These are phyloP conservation scores for Dascyllus trimaculatus DNA, from an alignment of 2,113 vertebrate genomes.

Conservation along the genomic window DNA sequence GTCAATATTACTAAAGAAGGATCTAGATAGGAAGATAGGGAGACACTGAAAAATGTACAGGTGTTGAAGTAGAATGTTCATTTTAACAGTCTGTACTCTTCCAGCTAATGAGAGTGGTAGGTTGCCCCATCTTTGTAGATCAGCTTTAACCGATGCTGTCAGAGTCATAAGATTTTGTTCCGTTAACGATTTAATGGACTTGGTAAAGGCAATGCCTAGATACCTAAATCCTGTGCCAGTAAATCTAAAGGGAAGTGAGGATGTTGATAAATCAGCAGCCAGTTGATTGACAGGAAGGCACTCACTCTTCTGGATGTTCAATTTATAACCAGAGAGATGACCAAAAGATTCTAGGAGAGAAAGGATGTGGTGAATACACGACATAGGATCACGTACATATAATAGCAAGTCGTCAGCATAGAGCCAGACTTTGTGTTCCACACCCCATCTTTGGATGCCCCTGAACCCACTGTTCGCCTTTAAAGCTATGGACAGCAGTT, in stretches of 20 bases:
- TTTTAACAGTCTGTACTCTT: not conserved
- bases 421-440: not conserved
- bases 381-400: not conserved
- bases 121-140: not conserved
- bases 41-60: not conserved
- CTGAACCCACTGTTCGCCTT: not conserved
- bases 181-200: not conserved
- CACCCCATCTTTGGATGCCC: not conserved
- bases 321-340: not conserved
- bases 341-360: not conserved
- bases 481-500: not conserved
- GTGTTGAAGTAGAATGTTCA: not conserved
- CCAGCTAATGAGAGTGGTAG: not conserved
- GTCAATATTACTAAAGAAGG: not conserved
- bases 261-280: not conserved
- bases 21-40: not conserved
- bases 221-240: not conserved
- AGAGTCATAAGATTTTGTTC: not conserved
- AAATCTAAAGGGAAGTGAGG: not conserved
- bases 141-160: not conserved
- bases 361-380: not conserved
- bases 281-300: not conserved
- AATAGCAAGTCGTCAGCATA: not conserved
- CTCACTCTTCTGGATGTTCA: constrained; percentile 1
- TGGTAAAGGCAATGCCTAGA: not conserved